Conservation (phyloP, 2,113 vertebrate genomes). For the Alectura lathami region DNA sequence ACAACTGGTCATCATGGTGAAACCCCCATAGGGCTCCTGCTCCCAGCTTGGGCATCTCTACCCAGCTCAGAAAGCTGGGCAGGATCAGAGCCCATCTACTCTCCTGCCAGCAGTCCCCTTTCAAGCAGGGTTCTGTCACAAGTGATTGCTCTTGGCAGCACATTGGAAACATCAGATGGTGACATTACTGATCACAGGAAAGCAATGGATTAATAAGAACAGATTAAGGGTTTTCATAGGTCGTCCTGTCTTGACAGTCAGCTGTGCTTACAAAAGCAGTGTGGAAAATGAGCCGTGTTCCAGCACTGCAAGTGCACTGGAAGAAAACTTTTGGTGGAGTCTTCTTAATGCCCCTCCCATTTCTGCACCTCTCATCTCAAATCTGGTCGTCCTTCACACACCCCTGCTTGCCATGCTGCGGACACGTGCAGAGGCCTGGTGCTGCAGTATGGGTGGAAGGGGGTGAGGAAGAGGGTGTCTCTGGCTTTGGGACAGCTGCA, state of each 20-base stretch:
- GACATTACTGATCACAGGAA: not conserved
- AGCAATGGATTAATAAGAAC: not conserved
- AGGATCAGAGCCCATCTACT: accelerated
- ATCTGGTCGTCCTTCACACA: not conserved
- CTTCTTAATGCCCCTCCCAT: not conserved
- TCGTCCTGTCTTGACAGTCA: not conserved
- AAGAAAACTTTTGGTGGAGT: not conserved
- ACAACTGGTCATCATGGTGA: too few relatives aligned
- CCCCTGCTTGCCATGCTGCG: not conserved
- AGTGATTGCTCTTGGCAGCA: not conserved
- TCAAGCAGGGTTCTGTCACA: not conserved
- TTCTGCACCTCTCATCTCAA: not conserved
- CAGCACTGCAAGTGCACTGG: not conserved
- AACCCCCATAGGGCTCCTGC: not conserved
- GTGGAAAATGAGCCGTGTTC: not conserved
- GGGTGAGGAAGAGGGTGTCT: not conserved
- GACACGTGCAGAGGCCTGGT: accelerated
- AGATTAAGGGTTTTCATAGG: not conserved
- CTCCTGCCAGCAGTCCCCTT: not conserved
- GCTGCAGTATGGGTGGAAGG: accelerated
- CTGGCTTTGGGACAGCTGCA: not conserved
- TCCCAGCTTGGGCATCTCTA: accelerated
- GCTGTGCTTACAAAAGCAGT: not conserved
- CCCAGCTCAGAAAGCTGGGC: not conserved
- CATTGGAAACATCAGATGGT: not conserved